Evolutionary conservation across 2,888 invertebrate genomes (phyloP), one percentile per base, ranked within the genome.

Genomic region (Xanthorhoe designata): DNA sequence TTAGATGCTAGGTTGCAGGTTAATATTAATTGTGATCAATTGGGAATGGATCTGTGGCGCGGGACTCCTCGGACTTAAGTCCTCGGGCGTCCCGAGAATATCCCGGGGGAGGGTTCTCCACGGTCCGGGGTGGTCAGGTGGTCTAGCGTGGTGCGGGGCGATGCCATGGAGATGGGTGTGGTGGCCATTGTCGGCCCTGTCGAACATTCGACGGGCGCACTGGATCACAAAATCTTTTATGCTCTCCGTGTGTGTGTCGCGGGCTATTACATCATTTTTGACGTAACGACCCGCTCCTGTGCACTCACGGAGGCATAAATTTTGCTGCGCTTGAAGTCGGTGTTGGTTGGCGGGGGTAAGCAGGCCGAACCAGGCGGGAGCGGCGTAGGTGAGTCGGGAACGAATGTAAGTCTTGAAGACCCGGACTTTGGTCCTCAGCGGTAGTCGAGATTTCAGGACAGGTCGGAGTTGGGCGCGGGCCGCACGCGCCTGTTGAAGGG

Each of bases 381-480:
- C 18, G 1, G 19, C 50, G 10, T 50, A 19, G 10, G 18, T 19
- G 18, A 19, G 50, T 13, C 50, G 50, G 50, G 50, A 50, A 7
- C 18, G 19, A 2, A 19, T 18, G 50, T 50, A 19, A 0, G 50
- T 19, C 18, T 19, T 50, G 18, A 10, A 50, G 18, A 50, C 13
- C 50, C 50, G 50, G 19, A 50, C 50, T 50, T 50, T 19, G 19
- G 50, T 50, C 50, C 50, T 50, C 50, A 50, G 50, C 50, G 50
- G 50, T 50, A 50, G 9, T 19, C 50, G 7, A 19, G 50, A 50
- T 8, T 7, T 50, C 19, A 50, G 8, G 19, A 50, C 50, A 50
- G 50, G 50, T 18, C 50, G 50, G 19, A 50, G 50, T 2, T 19
- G 47, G 7, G 47, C 47, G 15, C 47, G 47, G 47, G 47, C 47